A percentile compares a stretch with the other conserved stretches of the same genome.
These are phyloP conservation scores for Sthenelais limicola DNA, from an alignment of 2,888 invertebrate genomes.

Conservation along the genomic window DNA sequence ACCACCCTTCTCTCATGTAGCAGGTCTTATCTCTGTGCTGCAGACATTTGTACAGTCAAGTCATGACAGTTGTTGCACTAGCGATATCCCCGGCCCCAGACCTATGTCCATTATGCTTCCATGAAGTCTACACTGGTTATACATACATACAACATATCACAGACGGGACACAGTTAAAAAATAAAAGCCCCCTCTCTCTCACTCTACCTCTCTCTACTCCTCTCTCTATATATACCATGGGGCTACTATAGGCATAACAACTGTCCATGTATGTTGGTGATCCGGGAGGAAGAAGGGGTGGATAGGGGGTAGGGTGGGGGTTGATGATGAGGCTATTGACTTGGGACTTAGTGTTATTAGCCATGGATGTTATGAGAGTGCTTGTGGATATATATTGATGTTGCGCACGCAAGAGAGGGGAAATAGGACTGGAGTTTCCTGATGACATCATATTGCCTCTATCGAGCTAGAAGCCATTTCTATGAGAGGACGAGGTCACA, in stretches of 20 bases:
- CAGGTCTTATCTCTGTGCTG: slow-evolving; percentile 9
- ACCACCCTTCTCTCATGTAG: background rate
- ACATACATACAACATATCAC: slow-evolving; percentile 25
- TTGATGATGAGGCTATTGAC: background rate
- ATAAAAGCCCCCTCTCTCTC: no score
- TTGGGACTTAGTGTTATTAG: no score
- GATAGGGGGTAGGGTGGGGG: background rate
- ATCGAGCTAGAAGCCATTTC: slow-evolving; percentile 21
- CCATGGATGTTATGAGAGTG: no score
- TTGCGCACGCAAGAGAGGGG: no score
- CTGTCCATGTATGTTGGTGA: no score
- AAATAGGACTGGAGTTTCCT: no score
- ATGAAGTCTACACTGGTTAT: slow-evolving; percentile 19
- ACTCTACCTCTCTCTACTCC: no score
- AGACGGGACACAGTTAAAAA: no score
- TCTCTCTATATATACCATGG: no score
- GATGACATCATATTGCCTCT: background rate
- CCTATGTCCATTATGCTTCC: slow-evolving; percentile 37
- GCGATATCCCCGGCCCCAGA: slow-evolving; percentile 10
- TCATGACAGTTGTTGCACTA: slow-evolving; percentile 21
- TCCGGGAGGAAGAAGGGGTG: background rate
- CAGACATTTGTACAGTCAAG: slow-evolving; percentile 28
- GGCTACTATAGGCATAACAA: no score
- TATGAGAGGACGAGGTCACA: slow-evolving; percentile 29
- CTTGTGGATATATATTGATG: no score